A percentile compares a stretch with the other conserved stretches of the same genome.
Conservation (phyloP, 1,140 invertebrate species). For the Oreohelix idahoensis region DNA sequence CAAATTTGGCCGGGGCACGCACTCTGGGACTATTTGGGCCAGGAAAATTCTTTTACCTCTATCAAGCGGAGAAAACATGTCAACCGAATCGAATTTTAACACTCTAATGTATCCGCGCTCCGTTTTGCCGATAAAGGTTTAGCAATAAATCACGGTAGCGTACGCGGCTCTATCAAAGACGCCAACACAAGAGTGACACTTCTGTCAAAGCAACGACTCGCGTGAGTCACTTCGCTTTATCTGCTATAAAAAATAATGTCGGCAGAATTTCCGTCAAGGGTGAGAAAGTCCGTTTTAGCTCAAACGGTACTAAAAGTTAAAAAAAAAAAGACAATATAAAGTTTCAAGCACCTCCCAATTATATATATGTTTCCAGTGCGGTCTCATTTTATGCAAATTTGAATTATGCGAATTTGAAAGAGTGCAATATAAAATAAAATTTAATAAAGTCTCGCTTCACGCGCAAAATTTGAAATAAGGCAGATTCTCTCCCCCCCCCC, state of each 20-base stretch:
- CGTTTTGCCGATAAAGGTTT: not conserved
- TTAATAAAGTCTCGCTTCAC: no score
- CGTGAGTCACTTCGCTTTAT: constrained; percentile 13
- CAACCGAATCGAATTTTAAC: constrained; percentile 6
- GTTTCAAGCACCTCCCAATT: no score
- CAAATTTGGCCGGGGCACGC: not conserved
- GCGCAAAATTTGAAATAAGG: no score
- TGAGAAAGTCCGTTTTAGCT: not conserved
- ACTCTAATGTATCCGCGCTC: not conserved
- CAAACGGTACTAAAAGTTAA: no score
- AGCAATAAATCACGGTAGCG: constrained; percentile 12
- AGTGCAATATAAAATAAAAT: no score
- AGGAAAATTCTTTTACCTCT: not conserved
- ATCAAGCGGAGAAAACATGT: not conserved
- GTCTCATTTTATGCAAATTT: no score
- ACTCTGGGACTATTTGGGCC: not conserved
- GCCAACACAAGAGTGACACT: constrained; percentile 11
- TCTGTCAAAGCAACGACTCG: constrained; percentile 2
- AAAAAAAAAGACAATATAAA: no score
- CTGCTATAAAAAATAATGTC: not conserved
- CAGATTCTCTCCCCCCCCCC: no score
- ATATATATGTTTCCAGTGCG: no score
- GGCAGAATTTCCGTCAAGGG: not conserved
- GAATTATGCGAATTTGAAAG: no score
- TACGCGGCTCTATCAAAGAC: not conserved